phyloP scores from a whole-genome alignment of 1,140 invertebrate genomes.

The Acyrthosiphon pisum region DNA sequence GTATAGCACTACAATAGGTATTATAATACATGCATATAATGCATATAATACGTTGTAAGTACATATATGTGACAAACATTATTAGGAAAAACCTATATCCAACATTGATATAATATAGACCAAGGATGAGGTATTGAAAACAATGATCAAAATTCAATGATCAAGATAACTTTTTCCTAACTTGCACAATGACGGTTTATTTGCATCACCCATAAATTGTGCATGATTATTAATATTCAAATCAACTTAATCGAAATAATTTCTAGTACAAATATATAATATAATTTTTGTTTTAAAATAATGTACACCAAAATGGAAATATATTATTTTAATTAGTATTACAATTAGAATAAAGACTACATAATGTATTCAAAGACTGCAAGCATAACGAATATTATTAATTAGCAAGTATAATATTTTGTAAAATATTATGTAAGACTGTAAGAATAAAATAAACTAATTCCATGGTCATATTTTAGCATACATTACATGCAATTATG shows the following conservation, averaged over 20 bases:
- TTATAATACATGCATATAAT: neutral
- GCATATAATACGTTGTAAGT: no score
- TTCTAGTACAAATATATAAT: neutral
- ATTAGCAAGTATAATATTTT: neutral
- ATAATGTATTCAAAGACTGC: neutral
- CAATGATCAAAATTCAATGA: no score
- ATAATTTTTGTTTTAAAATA: neutral
- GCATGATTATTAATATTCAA: neutral
- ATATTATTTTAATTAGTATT: neutral
- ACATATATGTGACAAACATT: neutral
- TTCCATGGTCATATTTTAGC: neutral
- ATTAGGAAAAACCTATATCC: neutral
- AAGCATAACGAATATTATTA: slow-evolving; percentile 12
- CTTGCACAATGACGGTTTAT: neutral
- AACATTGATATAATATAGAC: neutral
- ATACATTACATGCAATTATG: neutral
- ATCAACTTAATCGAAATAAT: neutral
- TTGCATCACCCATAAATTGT: neutral
- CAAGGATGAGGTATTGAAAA: neutral
- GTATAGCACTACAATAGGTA: neutral
- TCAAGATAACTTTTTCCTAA: neutral
- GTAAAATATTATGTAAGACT: neutral
- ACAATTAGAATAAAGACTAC: no score
- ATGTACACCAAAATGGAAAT: neutral
- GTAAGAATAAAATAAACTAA: neutral